Conservation (phyloP, 2,113 vertebrate genomes). For the Xenopus tropicalis region UCB_Xtro_10.0 CM004446.2:84778001-84778500, state of each 20-base stretch:
- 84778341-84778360: slow-evolving; percentile 79
- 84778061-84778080: background rate
- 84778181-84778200: slow-evolving; percentile 57
- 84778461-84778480: slow-evolving; percentile 96
- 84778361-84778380: slow-evolving; percentile 80
- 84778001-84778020: no score
- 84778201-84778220: slow-evolving; percentile 66
- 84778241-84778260: slow-evolving; percentile 56
- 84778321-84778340: slow-evolving; percentile 82
- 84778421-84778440: slow-evolving; percentile 73
- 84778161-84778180: slow-evolving; percentile 70
- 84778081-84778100: background rate
- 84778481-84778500: slow-evolving; percentile 89
- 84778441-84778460: slow-evolving; percentile 91
- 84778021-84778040: background rate
- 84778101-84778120: slow-evolving; percentile 11
- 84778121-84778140: slow-evolving; percentile 50
- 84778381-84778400: slow-evolving; percentile 88
- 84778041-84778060: background rate
- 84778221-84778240: slow-evolving; percentile 79
- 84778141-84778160: slow-evolving; percentile 64
- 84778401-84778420: slow-evolving; percentile 67
- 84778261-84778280: slow-evolving; percentile 65
- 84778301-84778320: slow-evolving; percentile 87
- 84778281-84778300: slow-evolving; percentile 75